Base-by-base conservation (phyloP, 2,113 vertebrate genomes). In the Zosterops japonicus region DNA sequence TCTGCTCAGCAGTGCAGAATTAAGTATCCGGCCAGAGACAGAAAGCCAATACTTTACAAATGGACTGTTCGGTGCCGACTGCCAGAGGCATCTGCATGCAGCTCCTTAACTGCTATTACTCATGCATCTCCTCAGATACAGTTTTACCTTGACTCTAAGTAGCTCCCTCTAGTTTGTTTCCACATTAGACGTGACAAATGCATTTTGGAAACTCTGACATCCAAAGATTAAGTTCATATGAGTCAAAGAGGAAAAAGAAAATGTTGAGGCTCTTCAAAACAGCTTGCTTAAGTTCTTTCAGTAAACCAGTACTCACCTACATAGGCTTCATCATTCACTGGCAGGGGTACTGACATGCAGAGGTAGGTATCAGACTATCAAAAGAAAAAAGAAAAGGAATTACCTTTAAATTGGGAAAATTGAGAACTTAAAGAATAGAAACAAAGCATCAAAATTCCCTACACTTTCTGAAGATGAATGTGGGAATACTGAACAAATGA, bases 301-400 rank as follows among this genome's bases (percentile, higher is more conserved):
- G 29, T 67, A 42, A 87, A 77, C 12, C 56, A 67, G 24, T 93
- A 98, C 99, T 98, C 95, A 99, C 99, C 99, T 93, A 99, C 98
- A 60, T 98, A 99, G 42, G 98, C 95, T 95, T 99, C 99, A 91
- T 96, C 97, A 84, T 95, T 97, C 42, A 98, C 97, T 3, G 99
- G 99, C 87, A 99, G 97, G 63, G 97, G 97, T 96, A 98, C 94
- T 19, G 98, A 98, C 98, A 98, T 98, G 97, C 99, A 99, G 93
- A 99, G 97, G 98, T 99, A 99, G 17, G 98, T 98, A 96, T 99
- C 99, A 5, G 99, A 99, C 99, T 99, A 96, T 97, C 96, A 97
- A 74, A 95, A 88, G 95, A 88, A 49, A 96, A 70, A 84, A 85
- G 71, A 74, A 77, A n/a, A 95, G 55, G 91, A 63, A 95, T 53